Evolutionary conservation across 2,797 vertebrate genomes (phyloP), one percentile per base, ranked within the genome.

Genomic region (Zalophus californianus): DNA sequence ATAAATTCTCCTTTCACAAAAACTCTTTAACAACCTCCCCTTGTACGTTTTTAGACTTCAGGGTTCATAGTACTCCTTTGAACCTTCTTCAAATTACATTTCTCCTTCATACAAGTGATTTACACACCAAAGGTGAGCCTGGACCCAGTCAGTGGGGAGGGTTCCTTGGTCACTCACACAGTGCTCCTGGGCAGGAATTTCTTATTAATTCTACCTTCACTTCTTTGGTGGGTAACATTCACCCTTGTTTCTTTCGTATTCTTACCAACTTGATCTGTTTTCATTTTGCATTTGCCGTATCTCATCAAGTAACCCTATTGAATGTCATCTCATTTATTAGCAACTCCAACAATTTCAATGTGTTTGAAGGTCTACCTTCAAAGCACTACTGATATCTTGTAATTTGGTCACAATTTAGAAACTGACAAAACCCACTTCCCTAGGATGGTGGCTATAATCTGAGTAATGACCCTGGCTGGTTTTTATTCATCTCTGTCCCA

Each of bases 61-160:
- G 48, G 38, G 52, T 16, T 60, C 68, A 16, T 0, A 16, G n/a
- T 16, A 85, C 6, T 29, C 23, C 60, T 62, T 77, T 20, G 32
- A 77, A 54, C 32, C 21, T 27, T 72, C 73, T 79, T 70, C 52
- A 77, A 18, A 72, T 32, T 52, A 14, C 35, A 8, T 64, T 60
- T 70, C 44, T 80, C 90, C 50, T 83, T 29, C 38, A 50, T 72
- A 52, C 50, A 58, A 62, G 41, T 35, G 21, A 38, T 25, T 5
- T 15, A 27, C 3, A 18, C 0, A 10, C 11, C 38, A 13, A 58
- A 85, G n/a, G 13, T 3, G 27, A 72, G 58, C 52, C 32, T 18
- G 5, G 23, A 12, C 41, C 27, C 29, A 7, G 0, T 14, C 4
- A 4, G n/a, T 0, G 5, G 12, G 38, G 25, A 48, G 12, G n/a